phyloP scores from a whole-genome alignment of 2,113 vertebrate species.

The Cavia porcellus region DNA sequence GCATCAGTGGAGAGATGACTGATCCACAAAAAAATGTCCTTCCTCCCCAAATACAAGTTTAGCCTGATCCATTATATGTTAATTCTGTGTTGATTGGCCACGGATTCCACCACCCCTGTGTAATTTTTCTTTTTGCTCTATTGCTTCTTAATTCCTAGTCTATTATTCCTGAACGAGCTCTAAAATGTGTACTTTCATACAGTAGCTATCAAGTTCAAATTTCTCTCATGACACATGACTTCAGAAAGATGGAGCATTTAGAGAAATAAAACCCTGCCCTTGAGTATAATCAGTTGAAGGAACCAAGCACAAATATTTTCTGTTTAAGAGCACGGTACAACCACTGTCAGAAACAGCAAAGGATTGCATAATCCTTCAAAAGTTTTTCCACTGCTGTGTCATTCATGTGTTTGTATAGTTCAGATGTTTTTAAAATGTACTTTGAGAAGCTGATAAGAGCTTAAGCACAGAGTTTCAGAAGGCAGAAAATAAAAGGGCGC shows the following conservation, averaged over 20 bases:
- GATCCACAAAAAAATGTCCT: neutral
- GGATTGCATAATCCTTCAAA: slow-evolving; percentile 71
- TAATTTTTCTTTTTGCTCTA: neutral
- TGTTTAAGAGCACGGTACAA: slow-evolving; percentile 81
- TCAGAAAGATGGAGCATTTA: slow-evolving; percentile 68
- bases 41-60: neutral
- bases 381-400: slow-evolving; percentile 77
- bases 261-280: slow-evolving; percentile 77
- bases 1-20: neutral
- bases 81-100: neutral
- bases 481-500: slow-evolving; percentile 52
- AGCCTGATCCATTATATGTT: neutral
- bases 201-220: slow-evolving; percentile 47
- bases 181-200: neutral
- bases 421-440: slow-evolving; percentile 72
- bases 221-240: slow-evolving; percentile 52
- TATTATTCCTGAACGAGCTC: neutral
- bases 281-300: slow-evolving; percentile 79
- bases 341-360: slow-evolving; percentile 80
- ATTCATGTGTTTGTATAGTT: slow-evolving; percentile 77
- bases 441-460: slow-evolving; percentile 70
- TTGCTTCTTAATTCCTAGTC: slow-evolving; percentile 26
- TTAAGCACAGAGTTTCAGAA: slow-evolving; percentile 27
- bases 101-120: neutral
- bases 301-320: slow-evolving; percentile 79